Base-by-base conservation (phyloP, 2,797 vertebrate genomes). In the Sarcoramphus papa region DNA sequence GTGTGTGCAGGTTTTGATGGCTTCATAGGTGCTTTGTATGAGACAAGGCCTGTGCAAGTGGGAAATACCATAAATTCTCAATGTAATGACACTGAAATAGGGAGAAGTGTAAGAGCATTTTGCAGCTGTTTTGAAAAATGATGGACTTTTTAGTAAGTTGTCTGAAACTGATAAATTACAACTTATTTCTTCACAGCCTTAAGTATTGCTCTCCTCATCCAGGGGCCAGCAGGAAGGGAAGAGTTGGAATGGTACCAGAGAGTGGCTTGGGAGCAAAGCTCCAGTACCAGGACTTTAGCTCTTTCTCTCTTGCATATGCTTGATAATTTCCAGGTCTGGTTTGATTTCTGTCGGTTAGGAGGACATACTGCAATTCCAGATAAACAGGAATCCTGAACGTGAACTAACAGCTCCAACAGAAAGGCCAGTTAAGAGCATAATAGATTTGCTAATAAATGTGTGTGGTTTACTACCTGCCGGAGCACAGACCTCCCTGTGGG, bases 341-440 rank as follows among this genome's bases (percentile, higher is more conserved):
- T 90, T 91, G 81, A 65, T 80, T 85, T 91, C 75, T 88, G 53
- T 47, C 7, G 0, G 77, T 70, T 76, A 88, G 62, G 62, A 86
- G 35, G 60, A 78, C 41, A 68, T 15, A 76, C 37, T 33, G 40
- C 54, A 84, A 63, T 82, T 95, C 92, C 92, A 92, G 91, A 88
- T 54, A 88, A 96, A 96, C 69, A 84, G 87, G 93, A 96, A 92
- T 92, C 59, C 48, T 60, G 59, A 93, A 91, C 6, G 1, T 94
- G 76, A 96, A 90, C 88, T 86, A 93, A 95, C 87, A 94, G 80
- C 76, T 93, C 67, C 76, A 90, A n/a, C 69, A 88, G 75, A 88
- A 91, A 91, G 65, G 78, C 35, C 59, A 43, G 35, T 72, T 74
- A 81, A 74, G 47, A 83, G 47, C 40, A 30, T 59, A 92, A 90